A percentile compares a stretch with the other conserved stretches of the same genome.
Conservation (phyloP, 2,113 vertebrate species). For the Crypturellus undulatus region DNA sequence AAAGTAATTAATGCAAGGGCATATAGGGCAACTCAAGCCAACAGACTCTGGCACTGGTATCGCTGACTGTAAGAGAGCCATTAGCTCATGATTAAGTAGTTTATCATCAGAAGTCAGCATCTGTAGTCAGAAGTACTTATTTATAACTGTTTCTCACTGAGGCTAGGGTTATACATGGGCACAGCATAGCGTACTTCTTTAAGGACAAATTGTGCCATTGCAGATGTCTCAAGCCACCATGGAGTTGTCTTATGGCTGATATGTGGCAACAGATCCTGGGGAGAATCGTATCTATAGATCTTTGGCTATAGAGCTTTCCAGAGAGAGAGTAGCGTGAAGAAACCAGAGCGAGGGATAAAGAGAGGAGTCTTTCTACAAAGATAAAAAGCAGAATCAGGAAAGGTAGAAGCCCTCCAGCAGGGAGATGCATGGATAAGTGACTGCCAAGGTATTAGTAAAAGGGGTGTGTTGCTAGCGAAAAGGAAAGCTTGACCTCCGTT, state of each 20-base stretch:
- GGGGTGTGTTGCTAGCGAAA: neutral
- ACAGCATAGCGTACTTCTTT: neutral
- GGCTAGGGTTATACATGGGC: neutral
- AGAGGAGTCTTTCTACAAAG: neutral
- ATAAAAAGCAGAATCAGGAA: neutral
- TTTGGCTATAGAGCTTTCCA: neutral
- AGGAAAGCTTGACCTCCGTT: neutral
- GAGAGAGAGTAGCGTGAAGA: neutral
- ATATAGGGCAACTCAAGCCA: slow-evolving; percentile 55
- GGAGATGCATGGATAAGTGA: neutral
- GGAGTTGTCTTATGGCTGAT: neutral
- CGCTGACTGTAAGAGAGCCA: slow-evolving; percentile 49
- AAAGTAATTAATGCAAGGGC: slow-evolving; percentile 79
- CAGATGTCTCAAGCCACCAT: neutral
- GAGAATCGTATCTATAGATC: neutral
- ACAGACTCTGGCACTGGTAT: slow-evolving; percentile 37
- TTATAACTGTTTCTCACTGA: slow-evolving; percentile 47
- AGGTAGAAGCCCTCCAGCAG: neutral
- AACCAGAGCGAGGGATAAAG: neutral
- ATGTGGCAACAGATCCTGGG: neutral
- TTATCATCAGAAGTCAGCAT: slow-evolving; percentile 60
- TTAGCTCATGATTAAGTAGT: slow-evolving; percentile 71
- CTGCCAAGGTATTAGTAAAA: neutral
- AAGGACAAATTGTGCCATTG: neutral
- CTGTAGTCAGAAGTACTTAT: slow-evolving; percentile 21